Percentiles rank a stretch among this genome's conserved stretches.
Conservation (phyloP, 2,797 vertebrate species). For the Macrochelys suwanniensis region DNA sequence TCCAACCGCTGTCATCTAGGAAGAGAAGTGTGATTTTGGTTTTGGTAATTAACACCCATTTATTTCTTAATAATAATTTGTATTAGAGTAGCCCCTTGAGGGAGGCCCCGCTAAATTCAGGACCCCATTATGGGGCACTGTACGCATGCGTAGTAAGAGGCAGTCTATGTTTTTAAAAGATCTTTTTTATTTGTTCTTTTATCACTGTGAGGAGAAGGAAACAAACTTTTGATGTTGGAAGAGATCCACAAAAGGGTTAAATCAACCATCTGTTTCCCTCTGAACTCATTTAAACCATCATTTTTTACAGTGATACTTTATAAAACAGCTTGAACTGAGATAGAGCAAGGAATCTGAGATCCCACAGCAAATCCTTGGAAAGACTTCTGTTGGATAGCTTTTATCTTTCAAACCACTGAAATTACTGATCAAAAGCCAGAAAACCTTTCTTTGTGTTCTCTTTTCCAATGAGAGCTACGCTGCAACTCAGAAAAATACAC, state of each 20-base stretch:
- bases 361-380: constrained; percentile 30
- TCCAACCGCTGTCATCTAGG: not conserved
- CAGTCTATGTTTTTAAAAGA: not conserved
- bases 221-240: not conserved
- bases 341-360: constrained; percentile 35
- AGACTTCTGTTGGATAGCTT: constrained; percentile 20
- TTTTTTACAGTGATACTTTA: constrained; percentile 9
- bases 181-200: not conserved
- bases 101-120: not conserved
- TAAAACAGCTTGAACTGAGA: constrained; percentile 35
- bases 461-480: constrained; percentile 38
- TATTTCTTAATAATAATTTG: not conserved
- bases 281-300: not conserved
- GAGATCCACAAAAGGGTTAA: not conserved
- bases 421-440: constrained; percentile 22
- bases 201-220: not conserved
- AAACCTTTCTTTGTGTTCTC: not conserved
- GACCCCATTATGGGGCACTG: not conserved
- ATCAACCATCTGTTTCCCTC: not conserved
- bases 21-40: not conserved
- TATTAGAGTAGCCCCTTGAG: not conserved
- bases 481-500: constrained; percentile 15
- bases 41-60: not conserved
- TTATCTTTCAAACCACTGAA: constrained; percentile 32
- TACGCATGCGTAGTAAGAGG: not conserved